Conservation (phyloP, 1,140 invertebrate species). For the Globodera ellingtonae region DNA sequence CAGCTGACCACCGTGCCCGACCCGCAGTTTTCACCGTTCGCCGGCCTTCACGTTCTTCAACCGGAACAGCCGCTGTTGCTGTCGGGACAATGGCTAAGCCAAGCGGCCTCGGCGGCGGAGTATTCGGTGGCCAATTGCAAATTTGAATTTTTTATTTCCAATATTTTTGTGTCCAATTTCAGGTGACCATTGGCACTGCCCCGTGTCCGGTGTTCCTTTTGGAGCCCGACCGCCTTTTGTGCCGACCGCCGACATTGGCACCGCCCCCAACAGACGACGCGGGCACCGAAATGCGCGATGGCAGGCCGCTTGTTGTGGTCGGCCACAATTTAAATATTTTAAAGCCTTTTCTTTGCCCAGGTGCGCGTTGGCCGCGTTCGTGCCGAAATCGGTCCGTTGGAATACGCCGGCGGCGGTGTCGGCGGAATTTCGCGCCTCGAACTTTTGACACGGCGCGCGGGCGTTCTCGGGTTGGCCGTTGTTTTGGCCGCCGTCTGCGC, state of each 20-base stretch:
- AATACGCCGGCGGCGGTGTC: slow-evolving; percentile 73
- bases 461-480: neutral
- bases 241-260: slow-evolving; percentile 73
- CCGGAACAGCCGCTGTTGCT: slow-evolving; percentile 93
- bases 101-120: slow-evolving; percentile 53
- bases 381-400: slow-evolving; percentile 81
- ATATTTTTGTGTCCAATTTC: slow-evolving; percentile 76
- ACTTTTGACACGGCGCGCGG: slow-evolving; percentile 15
- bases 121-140: slow-evolving; percentile 40
- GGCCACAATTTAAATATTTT: neutral
- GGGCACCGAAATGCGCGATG: slow-evolving; percentile 76
- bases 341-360: neutral
- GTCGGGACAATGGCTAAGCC: slow-evolving; percentile 71
- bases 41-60: slow-evolving; percentile 74
- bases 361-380: slow-evolving; percentile 80
- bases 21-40: slow-evolving; percentile 85
- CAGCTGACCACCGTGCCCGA: slow-evolving; percentile 86
- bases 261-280: slow-evolving; percentile 78
- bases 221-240: slow-evolving; percentile 65
- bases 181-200: slow-evolving; percentile 84
- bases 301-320: slow-evolving; percentile 82
- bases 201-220: slow-evolving; percentile 92
- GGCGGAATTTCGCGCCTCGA: slow-evolving; percentile 17
- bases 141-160: neutral
- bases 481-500: slow-evolving; percentile 66